phyloP scores from a whole-genome alignment of 1,140 invertebrate species.

The Ostrea edulis region DNA sequence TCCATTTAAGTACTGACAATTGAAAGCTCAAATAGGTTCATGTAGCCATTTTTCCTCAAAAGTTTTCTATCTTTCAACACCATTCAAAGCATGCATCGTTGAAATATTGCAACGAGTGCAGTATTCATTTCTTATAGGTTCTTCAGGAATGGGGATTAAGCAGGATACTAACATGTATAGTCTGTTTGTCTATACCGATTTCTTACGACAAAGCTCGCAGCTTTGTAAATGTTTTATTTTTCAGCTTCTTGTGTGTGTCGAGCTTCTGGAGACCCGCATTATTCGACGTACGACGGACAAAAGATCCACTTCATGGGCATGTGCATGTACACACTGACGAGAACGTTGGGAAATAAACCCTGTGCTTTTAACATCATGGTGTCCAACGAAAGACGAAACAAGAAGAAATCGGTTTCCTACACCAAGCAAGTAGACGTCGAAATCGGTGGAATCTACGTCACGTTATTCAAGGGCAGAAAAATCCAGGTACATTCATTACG shows the following conservation, averaged over 20 bases:
- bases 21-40: too few relatives aligned
- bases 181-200: too few relatives aligned
- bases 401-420: slow-evolving; percentile 7
- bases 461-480: neutral
- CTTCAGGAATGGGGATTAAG: too few relatives aligned
- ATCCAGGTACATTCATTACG: neutral
- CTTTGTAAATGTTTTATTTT: neutral
- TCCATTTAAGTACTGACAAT: too few relatives aligned
- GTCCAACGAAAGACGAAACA: slow-evolving; percentile 10
- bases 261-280: slow-evolving; percentile 95
- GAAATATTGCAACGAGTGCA: too few relatives aligned
- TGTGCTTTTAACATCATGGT: slow-evolving; percentile 46
- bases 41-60: too few relatives aligned
- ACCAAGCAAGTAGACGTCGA: slow-evolving; percentile 27
- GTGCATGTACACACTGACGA: slow-evolving; percentile 64
- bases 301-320: slow-evolving; percentile 90
- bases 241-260: slow-evolving; percentile 90
- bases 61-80: too few relatives aligned
- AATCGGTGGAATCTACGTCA: neutral
- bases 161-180: too few relatives aligned
- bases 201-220: slow-evolving; percentile 38
- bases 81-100: too few relatives aligned
- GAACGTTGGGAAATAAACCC: slow-evolving; percentile 62
- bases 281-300: slow-evolving; percentile 94
- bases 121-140: too few relatives aligned